Percentiles rank a stretch among this genome's conserved stretches.
phyloP scores from a whole-genome alignment of 2,113 vertebrate species.

The Marmota flaviventris region DNA sequence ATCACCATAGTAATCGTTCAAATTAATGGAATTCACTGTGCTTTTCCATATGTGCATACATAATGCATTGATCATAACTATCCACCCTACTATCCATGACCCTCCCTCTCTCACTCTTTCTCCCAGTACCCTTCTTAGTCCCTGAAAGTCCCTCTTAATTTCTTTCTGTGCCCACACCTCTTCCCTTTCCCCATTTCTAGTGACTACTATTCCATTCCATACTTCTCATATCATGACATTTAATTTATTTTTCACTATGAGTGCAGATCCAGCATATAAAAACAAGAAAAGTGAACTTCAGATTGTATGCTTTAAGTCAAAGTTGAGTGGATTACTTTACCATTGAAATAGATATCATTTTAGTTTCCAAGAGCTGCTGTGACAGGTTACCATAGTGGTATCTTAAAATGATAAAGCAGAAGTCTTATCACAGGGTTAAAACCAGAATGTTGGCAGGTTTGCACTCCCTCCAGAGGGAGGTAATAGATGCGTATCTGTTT shows the following conservation, averaged over 20 bases:
- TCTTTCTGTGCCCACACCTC: neutral
- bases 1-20: neutral
- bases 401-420: neutral
- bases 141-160: neutral
- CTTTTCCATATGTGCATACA: neutral
- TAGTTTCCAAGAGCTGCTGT: neutral
- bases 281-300: conserved; percentile 12
- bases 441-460: neutral
- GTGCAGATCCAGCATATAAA: neutral
- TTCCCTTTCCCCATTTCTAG: neutral
- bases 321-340: conserved; percentile 1
- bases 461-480: neutral
- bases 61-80: neutral
- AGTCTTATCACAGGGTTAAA: conserved; percentile 14
- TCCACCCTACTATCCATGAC: too few species aligned
- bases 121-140: too few species aligned
- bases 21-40: neutral
- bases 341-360: neutral
- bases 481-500: neutral
- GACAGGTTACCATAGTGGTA: neutral
- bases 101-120: too few species aligned
- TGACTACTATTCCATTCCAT: neutral
- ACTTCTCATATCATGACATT: neutral
- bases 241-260: neutral
- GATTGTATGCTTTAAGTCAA: neutral